Evolutionary conservation across 2,888 invertebrate genomes (phyloP).

Genomic region (Dione juno): DNA sequence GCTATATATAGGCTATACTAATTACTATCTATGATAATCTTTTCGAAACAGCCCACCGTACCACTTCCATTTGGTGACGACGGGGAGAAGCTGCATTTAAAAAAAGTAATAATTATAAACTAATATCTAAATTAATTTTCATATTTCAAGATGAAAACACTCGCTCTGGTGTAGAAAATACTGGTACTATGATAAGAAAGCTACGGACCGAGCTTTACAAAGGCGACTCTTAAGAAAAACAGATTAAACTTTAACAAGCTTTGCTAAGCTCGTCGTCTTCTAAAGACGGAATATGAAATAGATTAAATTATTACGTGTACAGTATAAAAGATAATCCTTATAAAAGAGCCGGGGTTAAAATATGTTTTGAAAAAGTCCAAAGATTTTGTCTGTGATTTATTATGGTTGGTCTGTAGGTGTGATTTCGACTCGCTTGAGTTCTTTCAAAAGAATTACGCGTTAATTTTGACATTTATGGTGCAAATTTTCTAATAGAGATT

Average conservation of each 20-base stretch:
- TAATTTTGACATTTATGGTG: not conserved
- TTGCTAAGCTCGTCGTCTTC: not conserved
- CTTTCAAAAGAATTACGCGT: not conserved
- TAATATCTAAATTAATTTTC: not conserved
- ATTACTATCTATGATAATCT: no score
- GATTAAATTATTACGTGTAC: conserved; percentile 17
- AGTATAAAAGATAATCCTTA: conserved; percentile 27
- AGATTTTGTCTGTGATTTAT: conserved; percentile 18
- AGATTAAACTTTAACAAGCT: conserved; percentile 17
- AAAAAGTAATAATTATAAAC: no score
- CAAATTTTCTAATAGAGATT: not conserved
- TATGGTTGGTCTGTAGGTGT: not conserved
- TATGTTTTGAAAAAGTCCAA: conserved; percentile 21
- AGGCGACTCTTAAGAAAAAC: not conserved
- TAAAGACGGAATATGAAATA: conserved; percentile 31
- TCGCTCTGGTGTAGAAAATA: no score
- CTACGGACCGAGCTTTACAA: not conserved
- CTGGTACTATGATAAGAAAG: not conserved
- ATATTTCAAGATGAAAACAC: not conserved
- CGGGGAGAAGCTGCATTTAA: no score
- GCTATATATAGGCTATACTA: no score
- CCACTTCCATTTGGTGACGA: no score
- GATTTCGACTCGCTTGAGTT: conserved; percentile 4
- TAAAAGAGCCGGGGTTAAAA: conserved; percentile 21
- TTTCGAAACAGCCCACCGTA: no score